phyloP scores from a whole-genome alignment of 2,113 vertebrate genomes.

The Lichenostomus cassidix region DNA sequence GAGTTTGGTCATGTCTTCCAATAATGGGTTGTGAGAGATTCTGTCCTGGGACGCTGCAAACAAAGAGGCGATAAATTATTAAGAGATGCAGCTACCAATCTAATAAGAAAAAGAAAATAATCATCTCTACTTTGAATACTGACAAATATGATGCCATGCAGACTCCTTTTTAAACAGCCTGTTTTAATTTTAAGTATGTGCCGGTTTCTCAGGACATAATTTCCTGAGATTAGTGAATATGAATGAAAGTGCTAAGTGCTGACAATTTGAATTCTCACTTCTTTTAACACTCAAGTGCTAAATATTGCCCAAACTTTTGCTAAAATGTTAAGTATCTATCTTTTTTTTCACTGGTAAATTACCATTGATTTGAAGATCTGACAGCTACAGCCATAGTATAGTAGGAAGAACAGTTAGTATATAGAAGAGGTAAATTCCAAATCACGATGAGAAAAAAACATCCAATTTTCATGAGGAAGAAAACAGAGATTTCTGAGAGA shows the following conservation, averaged over 20 bases:
- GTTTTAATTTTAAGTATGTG: conserved; percentile 63
- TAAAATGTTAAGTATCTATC: conserved; percentile 69
- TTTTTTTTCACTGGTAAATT: conserved; percentile 61
- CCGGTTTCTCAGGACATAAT: conserved; percentile 69
- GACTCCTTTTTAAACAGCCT: conserved; percentile 47
- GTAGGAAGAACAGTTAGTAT: neutral
- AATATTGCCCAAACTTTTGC: conserved; percentile 73
- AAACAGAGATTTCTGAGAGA: neutral
- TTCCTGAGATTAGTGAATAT: conserved; percentile 72
- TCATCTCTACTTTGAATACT: neutral
- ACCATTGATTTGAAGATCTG: conserved; percentile 58
- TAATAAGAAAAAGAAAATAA: conserved; percentile 16
- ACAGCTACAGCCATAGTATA: conserved; percentile 48
- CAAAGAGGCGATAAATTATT: conserved; percentile 10
- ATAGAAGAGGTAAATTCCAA: conserved; percentile 27
- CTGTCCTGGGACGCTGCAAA: conserved; percentile 36
- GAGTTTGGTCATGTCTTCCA: conserved; percentile 33
- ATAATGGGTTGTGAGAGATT: conserved; percentile 12
- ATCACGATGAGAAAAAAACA: neutral
- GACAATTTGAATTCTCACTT: conserved; percentile 75
- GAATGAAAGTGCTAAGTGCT: conserved; percentile 73
- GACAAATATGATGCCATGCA: conserved; percentile 26
- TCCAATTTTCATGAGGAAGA: conserved; percentile 2
- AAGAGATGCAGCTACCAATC: neutral
- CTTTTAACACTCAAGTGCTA: conserved; percentile 71